phyloP scores from a whole-genome alignment of 2,888 invertebrate species.

The Cryptocephalus moraei region DNA sequence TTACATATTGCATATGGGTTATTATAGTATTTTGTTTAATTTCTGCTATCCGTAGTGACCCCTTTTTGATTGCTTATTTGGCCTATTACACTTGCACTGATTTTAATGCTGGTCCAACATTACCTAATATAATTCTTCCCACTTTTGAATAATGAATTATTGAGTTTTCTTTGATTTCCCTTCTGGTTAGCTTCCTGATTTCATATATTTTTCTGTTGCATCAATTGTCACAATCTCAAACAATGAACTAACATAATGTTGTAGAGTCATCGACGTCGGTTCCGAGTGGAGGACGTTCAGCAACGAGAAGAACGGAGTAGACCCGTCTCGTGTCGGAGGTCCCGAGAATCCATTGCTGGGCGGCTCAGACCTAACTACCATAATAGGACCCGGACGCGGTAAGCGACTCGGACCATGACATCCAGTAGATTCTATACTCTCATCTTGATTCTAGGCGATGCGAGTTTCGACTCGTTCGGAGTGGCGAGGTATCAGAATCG shows the following conservation, averaged over 20 bases:
- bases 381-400: slow-evolving; percentile 66
- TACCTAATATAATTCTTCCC: too few relatives aligned
- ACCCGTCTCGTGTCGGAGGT: slow-evolving; percentile 99
- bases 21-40: too few relatives aligned
- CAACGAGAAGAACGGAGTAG: slow-evolving; percentile 93
- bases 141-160: too few relatives aligned
- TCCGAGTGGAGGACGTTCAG: slow-evolving; percentile 99
- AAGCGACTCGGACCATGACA: background rate
- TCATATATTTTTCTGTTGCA: too few relatives aligned
- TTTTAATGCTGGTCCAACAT: too few relatives aligned
- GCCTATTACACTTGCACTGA: too few relatives aligned
- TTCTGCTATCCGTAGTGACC: too few relatives aligned
- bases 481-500: slow-evolving; percentile 65
- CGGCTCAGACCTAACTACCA: slow-evolving; percentile 93
- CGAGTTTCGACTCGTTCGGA: slow-evolving; percentile 83
- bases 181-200: too few relatives aligned
- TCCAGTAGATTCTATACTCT: background rate
- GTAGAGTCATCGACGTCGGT: slow-evolving; percentile 97
- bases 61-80: too few relatives aligned
- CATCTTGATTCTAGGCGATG: slow-evolving; percentile 44
- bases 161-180: too few relatives aligned
- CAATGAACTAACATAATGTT: background rate
- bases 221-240: too few relatives aligned
- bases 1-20: too few relatives aligned
- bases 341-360: slow-evolving; percentile 95